These are phyloP conservation scores for Incurvaria masculella DNA, from an alignment of 2,888 invertebrate genomes.

Conservation along the genomic window DNA sequence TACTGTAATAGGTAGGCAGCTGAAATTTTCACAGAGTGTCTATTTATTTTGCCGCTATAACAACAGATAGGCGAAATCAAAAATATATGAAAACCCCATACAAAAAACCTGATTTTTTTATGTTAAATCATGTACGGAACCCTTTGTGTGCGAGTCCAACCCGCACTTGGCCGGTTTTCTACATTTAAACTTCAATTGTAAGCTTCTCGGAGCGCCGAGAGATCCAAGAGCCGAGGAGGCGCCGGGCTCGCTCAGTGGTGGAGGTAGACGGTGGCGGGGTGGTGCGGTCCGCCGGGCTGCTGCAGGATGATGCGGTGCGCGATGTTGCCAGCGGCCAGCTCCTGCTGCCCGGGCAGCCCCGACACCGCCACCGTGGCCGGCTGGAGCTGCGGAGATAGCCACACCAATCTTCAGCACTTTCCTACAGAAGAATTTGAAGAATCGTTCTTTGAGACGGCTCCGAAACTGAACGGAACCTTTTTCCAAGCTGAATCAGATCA, in stretches of 20 bases:
- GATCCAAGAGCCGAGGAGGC: no score
- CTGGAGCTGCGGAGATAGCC: constrained; percentile 27
- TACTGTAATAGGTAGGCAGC: no score
- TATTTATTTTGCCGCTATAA: no score
- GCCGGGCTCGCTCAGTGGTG: constrained; percentile 29
- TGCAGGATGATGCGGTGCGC: constrained; percentile 49
- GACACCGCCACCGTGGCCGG: constrained; percentile 35
- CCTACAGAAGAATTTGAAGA: not conserved
- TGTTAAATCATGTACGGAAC: no score
- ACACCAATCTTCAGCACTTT: not conserved
- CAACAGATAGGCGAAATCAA: no score
- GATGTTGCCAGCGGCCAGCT: constrained; percentile 32
- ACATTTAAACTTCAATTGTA: no score
- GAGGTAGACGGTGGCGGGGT: constrained; percentile 43
- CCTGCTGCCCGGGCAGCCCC: constrained; percentile 33
- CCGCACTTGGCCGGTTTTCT: no score
- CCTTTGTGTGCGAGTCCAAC: no score
- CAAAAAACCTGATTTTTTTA: no score
- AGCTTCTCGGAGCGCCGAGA: no score
- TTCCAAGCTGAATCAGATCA: not conserved
- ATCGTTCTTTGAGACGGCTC: not conserved
- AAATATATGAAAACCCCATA: no score
- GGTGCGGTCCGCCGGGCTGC: constrained; percentile 23
- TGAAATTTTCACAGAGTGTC: no score
- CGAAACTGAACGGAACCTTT: not conserved